These are phyloP conservation scores for Rhadina sibilatrix DNA, from an alignment of 2,113 vertebrate genomes.

Conservation along the genomic window DNA sequence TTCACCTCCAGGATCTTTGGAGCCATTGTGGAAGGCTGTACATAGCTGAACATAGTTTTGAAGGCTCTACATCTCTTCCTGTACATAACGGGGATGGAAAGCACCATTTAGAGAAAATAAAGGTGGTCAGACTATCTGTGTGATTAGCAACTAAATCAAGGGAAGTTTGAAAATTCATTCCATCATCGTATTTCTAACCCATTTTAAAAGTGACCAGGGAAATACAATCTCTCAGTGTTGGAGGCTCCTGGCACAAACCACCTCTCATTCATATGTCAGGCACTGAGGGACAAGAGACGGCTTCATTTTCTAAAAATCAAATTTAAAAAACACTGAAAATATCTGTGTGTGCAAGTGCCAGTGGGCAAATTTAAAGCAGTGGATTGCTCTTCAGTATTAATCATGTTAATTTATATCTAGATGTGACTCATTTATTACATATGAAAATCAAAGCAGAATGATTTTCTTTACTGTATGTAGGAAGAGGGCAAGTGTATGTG, in stretches of 20 bases:
- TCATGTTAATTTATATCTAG: slow-evolving; percentile 54
- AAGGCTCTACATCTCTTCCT: neutral
- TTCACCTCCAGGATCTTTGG: neutral
- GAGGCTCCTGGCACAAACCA: neutral
- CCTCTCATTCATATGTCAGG: neutral
- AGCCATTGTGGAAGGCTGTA: neutral
- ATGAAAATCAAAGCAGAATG: slow-evolving; percentile 30
- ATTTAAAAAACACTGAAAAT: neutral
- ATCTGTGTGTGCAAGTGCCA: neutral
- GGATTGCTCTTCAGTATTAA: slow-evolving; percentile 42
- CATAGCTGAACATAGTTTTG: neutral
- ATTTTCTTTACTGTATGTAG: neutral
- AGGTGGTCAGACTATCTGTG: neutral
- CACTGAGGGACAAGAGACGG: neutral
- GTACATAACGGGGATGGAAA: neutral
- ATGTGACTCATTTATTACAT: slow-evolving; percentile 42
- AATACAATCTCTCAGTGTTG: neutral
- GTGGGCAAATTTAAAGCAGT: slow-evolving; percentile 42
- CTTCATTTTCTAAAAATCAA: neutral
- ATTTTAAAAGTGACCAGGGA: neutral
- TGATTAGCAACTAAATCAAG: slow-evolving; percentile 8
- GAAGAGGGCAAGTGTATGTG: neutral
- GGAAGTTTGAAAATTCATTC: slow-evolving; percentile 4
- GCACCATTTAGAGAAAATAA: neutral
- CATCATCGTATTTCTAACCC: neutral